Conservation (phyloP, 2,888 invertebrate genomes). For the Metacarcinus magister region DNA sequence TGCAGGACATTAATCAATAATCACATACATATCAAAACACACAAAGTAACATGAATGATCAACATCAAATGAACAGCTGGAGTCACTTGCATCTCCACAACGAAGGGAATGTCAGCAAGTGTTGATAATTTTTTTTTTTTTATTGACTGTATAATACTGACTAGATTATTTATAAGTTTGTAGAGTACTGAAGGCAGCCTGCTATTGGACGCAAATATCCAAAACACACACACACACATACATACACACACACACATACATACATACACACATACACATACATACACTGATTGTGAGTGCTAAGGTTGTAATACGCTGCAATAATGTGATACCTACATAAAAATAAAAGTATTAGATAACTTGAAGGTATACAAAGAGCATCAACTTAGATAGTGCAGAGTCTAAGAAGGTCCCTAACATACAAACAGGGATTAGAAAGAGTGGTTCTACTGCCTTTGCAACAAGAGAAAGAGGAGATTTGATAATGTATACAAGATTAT, state of each 20-base stretch:
- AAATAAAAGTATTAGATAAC: too few relatives aligned
- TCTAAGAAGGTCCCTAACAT: too few relatives aligned
- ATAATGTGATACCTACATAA: too few relatives aligned
- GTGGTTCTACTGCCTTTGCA: too few relatives aligned
- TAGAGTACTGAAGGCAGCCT: not conserved
- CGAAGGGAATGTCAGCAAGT: not conserved
- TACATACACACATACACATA: not conserved
- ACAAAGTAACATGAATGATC: not conserved
- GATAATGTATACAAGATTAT: too few relatives aligned
- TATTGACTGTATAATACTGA: conserved; percentile 15
- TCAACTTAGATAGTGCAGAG: too few relatives aligned
- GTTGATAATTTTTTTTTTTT: not conserved
- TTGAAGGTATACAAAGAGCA: too few relatives aligned
- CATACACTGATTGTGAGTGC: too few relatives aligned
- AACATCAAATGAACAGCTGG: not conserved
- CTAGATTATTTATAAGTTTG: not conserved
- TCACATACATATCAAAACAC: not conserved
- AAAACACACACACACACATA: not conserved
- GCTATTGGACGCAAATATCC: not conserved
- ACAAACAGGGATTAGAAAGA: too few relatives aligned
- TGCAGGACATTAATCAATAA: not conserved
- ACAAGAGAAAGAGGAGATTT: too few relatives aligned
- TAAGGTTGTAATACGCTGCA: too few relatives aligned
- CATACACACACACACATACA: not conserved
- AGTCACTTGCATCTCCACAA: not conserved